Evolutionary conservation across 2,113 vertebrate genomes (phyloP).

Genomic region (Tetraodon nigroviridis): DNA sequence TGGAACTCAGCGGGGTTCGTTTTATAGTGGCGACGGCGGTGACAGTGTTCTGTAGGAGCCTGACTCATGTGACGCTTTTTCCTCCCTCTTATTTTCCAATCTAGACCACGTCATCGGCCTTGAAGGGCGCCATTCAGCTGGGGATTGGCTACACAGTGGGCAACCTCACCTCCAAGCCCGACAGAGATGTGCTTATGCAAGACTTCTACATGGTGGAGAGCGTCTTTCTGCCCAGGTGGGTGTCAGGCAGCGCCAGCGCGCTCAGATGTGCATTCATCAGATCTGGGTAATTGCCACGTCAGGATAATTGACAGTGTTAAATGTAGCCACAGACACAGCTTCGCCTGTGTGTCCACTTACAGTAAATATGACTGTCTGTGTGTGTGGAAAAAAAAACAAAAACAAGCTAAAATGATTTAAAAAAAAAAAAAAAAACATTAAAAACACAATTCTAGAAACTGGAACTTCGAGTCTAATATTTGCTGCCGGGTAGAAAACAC

Average conservation of each 20-base stretch:
- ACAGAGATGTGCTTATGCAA: conserved; percentile 98
- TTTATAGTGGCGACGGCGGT: background rate
- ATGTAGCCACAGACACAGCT: too few relatives aligned
- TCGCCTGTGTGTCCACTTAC: background rate
- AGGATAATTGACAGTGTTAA: background rate
- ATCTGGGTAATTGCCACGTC: background rate
- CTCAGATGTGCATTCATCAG: background rate
- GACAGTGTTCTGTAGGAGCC: conserved; percentile 11
- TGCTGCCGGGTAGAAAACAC: conserved; percentile 2
- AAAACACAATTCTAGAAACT: conserved; percentile 11
- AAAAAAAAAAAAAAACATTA: conserved; percentile 3
- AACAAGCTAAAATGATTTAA: too few relatives aligned
- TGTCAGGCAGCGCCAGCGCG: background rate
- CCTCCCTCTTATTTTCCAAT: conserved; percentile 17
- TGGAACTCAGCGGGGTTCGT: background rate
- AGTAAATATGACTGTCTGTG: background rate
- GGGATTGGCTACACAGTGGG: conserved; percentile 97
- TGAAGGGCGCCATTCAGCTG: conserved; percentile 95
- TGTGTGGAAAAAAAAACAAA: background rate
- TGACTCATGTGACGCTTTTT: conserved; percentile 35
- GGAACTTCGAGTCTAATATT: conserved; percentile 2
- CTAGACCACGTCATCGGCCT: conserved; percentile 92
- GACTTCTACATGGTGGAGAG: conserved; percentile 99
- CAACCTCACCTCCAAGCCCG: conserved; percentile 94
- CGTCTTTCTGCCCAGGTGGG: conserved; percentile 93